phyloP scores from a whole-genome alignment of 1,140 invertebrate species.

The Drosophila saltans region DNA sequence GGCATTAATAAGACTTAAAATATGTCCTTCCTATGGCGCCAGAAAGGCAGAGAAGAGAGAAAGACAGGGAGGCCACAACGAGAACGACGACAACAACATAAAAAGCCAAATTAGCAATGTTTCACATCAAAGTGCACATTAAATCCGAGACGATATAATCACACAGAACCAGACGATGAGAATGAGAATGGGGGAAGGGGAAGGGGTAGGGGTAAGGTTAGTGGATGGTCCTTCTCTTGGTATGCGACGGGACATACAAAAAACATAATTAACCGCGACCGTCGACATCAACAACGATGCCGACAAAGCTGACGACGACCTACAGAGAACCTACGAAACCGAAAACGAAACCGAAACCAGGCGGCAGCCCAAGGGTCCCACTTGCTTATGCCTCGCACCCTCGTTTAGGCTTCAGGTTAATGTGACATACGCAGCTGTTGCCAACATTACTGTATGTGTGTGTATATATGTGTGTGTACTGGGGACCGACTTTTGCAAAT shows the following conservation, averaged over 20 bases:
- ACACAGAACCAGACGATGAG: constrained; percentile 33
- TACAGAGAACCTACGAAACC: constrained; percentile 30
- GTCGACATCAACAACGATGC: constrained; percentile 22
- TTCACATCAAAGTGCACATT: constrained; percentile 80
- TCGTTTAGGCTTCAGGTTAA: constrained; percentile 60
- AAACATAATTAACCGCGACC: constrained; percentile 79
- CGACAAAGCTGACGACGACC: constrained; percentile 17
- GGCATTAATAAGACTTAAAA: constrained; percentile 50
- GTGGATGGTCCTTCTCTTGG: constrained; percentile 34
- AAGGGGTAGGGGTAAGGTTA: neutral
- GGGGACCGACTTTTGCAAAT: constrained; percentile 68
- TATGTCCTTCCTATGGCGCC: constrained; percentile 11
- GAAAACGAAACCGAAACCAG: constrained; percentile 20
- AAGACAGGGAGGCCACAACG: neutral
- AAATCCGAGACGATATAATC: constrained; percentile 76
- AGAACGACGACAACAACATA: constrained; percentile 43
- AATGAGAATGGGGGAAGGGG: neutral
- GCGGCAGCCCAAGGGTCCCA: constrained; percentile 27
- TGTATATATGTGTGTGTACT: neutral
- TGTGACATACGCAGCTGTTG: constrained; percentile 74
- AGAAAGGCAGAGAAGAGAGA: constrained; percentile 5
- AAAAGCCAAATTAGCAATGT: constrained; percentile 74
- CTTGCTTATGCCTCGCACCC: constrained; percentile 13
- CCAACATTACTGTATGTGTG: constrained; percentile 1
- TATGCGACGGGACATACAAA: constrained; percentile 68